phyloP scores from a whole-genome alignment of 2,113 vertebrate genomes.

The Azemiops feae region DNA sequence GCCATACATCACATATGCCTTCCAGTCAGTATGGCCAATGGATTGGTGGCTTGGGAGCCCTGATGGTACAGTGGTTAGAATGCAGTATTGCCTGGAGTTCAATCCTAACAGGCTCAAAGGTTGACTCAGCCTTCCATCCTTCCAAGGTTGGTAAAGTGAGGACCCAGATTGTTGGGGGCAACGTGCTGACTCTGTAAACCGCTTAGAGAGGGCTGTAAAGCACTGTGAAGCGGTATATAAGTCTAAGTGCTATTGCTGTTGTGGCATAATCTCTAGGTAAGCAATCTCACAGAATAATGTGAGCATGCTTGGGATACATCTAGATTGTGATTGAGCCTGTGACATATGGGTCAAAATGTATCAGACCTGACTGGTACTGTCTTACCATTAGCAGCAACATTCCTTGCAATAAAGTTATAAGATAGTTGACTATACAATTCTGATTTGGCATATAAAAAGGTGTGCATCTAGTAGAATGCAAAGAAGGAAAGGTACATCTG shows the following conservation, averaged over 20 bases:
- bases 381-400: not conserved
- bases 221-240: not conserved
- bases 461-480: not conserved
- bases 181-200: not conserved
- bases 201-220: not conserved
- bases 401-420: not conserved
- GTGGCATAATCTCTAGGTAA: not conserved
- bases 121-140: not conserved
- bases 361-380: not conserved
- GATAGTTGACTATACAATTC: not conserved
- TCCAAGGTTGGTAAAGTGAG: not conserved
- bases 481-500: not conserved
- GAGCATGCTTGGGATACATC: not conserved
- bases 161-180: not conserved
- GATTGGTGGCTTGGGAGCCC: not conserved
- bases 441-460: not conserved
- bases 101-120: not conserved
- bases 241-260: not conserved
- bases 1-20: not conserved
- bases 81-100: not conserved
- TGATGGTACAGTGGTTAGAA: not conserved
- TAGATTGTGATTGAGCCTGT: not conserved
- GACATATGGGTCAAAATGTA: not conserved
- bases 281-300: not conserved
- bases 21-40: not conserved